Evolutionary conservation across 2,113 vertebrate genomes (phyloP).

Genomic region (Hippocampus barbouri): DNA sequence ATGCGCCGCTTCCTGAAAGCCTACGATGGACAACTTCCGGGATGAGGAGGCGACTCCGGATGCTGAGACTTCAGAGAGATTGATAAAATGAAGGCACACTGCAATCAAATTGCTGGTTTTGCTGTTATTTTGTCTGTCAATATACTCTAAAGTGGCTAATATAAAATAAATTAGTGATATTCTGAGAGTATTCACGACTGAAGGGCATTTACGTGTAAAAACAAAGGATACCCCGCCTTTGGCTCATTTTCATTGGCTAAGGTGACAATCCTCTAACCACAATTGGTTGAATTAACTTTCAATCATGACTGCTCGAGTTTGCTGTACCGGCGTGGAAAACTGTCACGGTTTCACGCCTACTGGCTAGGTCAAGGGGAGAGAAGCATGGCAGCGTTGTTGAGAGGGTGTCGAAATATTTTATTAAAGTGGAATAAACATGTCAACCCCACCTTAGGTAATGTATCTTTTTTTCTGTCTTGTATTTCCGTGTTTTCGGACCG

Average conservation of each 20-base stretch:
- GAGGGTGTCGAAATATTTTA: slow-evolving; percentile 61
- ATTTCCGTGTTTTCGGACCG: not conserved
- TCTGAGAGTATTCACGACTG: not conserved
- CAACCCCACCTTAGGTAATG: slow-evolving; percentile 66
- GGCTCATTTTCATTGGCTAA: slow-evolving; percentile 44
- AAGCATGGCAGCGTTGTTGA: slow-evolving; percentile 75
- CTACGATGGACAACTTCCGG: slow-evolving; percentile 61
- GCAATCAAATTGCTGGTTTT: not conserved
- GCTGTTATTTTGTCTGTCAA: not conserved
- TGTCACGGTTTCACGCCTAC: slow-evolving; percentile 42
- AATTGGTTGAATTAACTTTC: slow-evolving; percentile 44
- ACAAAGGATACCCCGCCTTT: slow-evolving; percentile 55
- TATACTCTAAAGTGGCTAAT: not conserved
- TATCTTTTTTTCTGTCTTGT: slow-evolving; percentile 8
- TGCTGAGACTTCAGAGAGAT: not conserved
- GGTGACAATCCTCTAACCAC: fast-evolving
- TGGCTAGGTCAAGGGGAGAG: slow-evolving; percentile 58
- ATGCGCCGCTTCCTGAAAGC: slow-evolving; percentile 56
- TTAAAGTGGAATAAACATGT: slow-evolving; percentile 66
- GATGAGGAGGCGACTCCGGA: slow-evolving; percentile 45
- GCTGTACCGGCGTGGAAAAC: slow-evolving; percentile 53
- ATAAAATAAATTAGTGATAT: not conserved
- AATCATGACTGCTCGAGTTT: slow-evolving; percentile 24
- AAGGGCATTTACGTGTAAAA: slow-evolving; percentile 14
- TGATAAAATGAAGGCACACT: not conserved